Evolutionary conservation across 2,797 vertebrate genomes (phyloP).

Genomic region (Protosalanx chinensis): DNA sequence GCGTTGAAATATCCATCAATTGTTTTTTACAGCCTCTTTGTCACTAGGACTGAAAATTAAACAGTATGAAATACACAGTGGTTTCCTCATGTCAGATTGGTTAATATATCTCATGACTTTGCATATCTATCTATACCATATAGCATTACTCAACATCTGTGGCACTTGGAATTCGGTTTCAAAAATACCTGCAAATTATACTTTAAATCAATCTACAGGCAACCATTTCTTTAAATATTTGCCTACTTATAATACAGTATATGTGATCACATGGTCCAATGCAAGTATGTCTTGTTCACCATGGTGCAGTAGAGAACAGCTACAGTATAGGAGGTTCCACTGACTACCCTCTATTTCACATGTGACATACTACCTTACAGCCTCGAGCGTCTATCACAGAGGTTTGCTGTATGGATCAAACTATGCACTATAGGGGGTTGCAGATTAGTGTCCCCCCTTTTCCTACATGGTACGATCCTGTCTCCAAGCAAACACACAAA

Average conservation of each 20-base stretch:
- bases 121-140: conserved; percentile 21
- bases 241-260: no score
- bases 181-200: not conserved
- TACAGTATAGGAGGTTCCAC: conserved; percentile 66
- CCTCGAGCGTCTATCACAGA: conserved; percentile 65
- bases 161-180: not conserved
- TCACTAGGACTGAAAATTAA: conserved; percentile 31
- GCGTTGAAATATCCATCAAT: conserved; percentile 43
- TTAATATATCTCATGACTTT: conserved; percentile 24
- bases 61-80: conserved; percentile 28
- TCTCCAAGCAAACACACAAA: conserved; percentile 28
- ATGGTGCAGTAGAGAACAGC: conserved; percentile 65
- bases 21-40: conserved; percentile 35
- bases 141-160: conserved; percentile 26
- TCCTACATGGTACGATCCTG: conserved; percentile 37
- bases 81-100: conserved; percentile 10
- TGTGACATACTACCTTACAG: conserved; percentile 65
- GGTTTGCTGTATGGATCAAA: conserved; percentile 62
- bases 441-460: conserved; percentile 43
- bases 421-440: conserved; percentile 50
- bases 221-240: no score
- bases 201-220: no score
- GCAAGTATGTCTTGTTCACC: conserved; percentile 49
- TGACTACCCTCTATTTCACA: conserved; percentile 73
- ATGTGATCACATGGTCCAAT: no score